Conservation (phyloP, 2,113 vertebrate genomes). For the Melanocharis versteri region DNA sequence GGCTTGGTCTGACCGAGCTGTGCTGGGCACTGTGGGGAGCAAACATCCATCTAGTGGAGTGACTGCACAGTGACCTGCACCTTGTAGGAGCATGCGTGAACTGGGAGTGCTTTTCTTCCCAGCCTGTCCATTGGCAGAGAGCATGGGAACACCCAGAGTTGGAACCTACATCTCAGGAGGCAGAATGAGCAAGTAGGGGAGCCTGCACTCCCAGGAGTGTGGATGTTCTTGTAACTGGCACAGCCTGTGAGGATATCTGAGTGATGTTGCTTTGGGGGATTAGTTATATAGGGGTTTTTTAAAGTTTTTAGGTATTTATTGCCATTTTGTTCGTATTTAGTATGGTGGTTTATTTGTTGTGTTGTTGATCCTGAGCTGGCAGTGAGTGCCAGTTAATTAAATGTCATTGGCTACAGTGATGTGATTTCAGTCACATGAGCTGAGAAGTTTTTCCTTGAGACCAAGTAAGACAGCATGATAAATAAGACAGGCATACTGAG, state of each 20-base stretch:
- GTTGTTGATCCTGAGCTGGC: neutral
- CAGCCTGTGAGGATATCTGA: neutral
- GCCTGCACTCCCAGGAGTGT: too few relatives aligned
- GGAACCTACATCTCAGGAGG: too few relatives aligned
- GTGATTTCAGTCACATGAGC: neutral
- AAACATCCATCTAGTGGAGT: neutral
- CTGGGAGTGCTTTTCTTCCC: neutral
- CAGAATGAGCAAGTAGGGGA: neutral
- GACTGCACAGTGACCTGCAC: neutral
- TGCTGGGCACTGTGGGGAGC: neutral
- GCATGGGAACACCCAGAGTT: neutral
- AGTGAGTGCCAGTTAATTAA: neutral
- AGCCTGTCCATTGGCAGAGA: neutral
- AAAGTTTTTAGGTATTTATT: neutral
- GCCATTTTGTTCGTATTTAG: neutral
- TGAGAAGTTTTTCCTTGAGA: neutral
- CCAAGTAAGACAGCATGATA: neutral
- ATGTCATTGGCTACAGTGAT: neutral
- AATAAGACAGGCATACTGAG: neutral
- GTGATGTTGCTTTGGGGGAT: neutral
- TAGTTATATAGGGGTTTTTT: neutral
- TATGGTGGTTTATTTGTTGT: neutral
- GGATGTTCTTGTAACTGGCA: neutral
- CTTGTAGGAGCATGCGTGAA: accelerated
- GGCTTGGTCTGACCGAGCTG: neutral